phyloP scores from a whole-genome alignment of 1,140 invertebrate species.

The Plodia interpunctella region DNA sequence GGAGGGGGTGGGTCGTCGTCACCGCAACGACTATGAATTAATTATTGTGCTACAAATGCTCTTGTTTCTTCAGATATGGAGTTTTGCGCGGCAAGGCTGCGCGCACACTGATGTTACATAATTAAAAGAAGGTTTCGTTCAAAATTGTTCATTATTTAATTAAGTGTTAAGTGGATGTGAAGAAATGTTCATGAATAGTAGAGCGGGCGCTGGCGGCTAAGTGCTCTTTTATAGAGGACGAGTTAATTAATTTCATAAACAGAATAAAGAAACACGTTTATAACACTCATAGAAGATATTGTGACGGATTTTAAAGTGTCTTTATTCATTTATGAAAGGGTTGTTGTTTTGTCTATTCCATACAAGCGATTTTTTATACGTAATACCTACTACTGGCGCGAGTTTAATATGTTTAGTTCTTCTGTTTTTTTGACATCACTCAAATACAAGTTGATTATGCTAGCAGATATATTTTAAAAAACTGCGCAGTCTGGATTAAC shows the following conservation, averaged over 20 bases:
- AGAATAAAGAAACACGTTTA: background rate
- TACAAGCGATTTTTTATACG: no score
- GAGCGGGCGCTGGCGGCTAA: background rate
- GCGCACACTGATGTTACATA: background rate
- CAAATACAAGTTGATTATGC: no score
- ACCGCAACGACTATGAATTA: conserved; percentile 11
- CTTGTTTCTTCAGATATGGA: conserved; percentile 14
- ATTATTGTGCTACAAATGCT: conserved; percentile 12
- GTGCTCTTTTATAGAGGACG: background rate
- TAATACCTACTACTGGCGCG: no score
- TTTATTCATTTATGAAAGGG: no score
- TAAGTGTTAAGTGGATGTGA: background rate
- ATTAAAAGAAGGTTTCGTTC: background rate
- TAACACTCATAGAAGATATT: no score
- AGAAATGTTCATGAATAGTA: background rate
- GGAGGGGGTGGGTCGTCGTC: background rate
- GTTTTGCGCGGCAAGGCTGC: conserved; percentile 6
- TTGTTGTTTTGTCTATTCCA: no score
- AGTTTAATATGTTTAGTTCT: no score
- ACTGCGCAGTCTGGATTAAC: no score
- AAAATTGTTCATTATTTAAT: background rate
- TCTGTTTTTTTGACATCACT: no score
- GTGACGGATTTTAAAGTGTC: no score
- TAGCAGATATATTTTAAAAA: no score
- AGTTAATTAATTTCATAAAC: background rate